These are phyloP conservation scores for Hiodon alosoides DNA, from an alignment of 2,113 vertebrate genomes.

Conservation along the genomic window DNA sequence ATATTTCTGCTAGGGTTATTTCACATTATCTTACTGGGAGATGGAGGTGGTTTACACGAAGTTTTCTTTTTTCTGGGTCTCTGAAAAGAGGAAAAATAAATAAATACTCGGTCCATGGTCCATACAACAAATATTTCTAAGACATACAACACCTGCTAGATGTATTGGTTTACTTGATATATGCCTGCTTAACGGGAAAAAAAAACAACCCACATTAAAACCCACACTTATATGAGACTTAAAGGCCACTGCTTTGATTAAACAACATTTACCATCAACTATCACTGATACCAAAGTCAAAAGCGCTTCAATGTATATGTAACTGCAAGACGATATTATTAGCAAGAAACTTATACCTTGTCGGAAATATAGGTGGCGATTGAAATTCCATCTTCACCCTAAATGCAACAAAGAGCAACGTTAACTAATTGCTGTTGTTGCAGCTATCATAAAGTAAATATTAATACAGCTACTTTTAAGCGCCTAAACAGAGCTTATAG, in stretches of 20 bases:
- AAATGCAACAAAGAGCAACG: conserved; percentile 26
- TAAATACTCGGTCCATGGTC: background rate
- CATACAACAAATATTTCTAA: background rate
- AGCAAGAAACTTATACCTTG: conserved; percentile 56
- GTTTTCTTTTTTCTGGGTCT: conserved; percentile 63
- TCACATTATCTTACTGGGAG: conserved; percentile 72
- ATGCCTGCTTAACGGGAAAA: too few species aligned
- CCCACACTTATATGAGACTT: too few species aligned
- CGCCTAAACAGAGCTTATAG: too few species aligned
- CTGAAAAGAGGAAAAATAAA: conserved; percentile 53
- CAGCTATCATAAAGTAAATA: too few species aligned
- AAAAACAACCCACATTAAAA: too few species aligned
- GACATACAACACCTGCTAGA: too few species aligned
- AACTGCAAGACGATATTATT: background rate
- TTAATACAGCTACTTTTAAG: too few species aligned
- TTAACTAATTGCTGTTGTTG: background rate
- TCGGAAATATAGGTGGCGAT: conserved; percentile 62
- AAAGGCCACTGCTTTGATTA: too few species aligned
- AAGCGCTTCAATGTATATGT: too few species aligned
- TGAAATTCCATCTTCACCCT: conserved; percentile 73
- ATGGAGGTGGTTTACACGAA: conserved; percentile 63
- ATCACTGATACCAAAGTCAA: too few species aligned
- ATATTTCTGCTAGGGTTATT: background rate
- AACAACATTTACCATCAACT: too few species aligned
- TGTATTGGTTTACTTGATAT: too few species aligned